A percentile compares a stretch with the other conserved stretches of the same genome.
Conservation (phyloP, 2,888 invertebrate species). For the Chorisops tibialis region DNA sequence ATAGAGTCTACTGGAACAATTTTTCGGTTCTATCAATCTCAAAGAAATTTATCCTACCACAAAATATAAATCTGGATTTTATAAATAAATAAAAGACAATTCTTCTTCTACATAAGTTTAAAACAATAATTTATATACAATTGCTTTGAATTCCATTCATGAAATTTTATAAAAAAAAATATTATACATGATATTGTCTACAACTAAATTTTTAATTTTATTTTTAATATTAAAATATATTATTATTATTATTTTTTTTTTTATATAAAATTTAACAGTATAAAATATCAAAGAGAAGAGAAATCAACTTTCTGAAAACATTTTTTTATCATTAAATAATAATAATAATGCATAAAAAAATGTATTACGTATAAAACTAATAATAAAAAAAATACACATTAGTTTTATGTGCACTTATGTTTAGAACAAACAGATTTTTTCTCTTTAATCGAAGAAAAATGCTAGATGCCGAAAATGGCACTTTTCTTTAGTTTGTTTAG, state of each 20-base stretch:
- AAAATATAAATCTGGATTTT: no score
- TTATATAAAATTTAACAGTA: not conserved
- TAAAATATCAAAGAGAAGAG: not conserved
- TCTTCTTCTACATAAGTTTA: no score
- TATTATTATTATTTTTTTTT: not conserved
- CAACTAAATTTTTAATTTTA: not conserved
- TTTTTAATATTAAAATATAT: not conserved
- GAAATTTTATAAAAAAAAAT: constrained; percentile 7
- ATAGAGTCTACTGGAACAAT: no score
- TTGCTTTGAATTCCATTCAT: not conserved
- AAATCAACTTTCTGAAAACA: not conserved
- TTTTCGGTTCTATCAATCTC: no score
- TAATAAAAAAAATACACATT: constrained; percentile 9
- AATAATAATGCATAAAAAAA: not conserved
- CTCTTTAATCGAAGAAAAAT: constrained; percentile 1
- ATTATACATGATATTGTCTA: constrained; percentile 8
- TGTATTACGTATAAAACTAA: not conserved
- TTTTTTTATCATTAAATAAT: constrained; percentile 1
- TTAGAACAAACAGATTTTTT: not conserved
- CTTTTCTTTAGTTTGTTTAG: not conserved
- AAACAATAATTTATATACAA: constrained; percentile 22
- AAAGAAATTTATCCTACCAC: no score
- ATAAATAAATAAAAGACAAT: no score
- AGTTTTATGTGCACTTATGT: constrained; percentile 11
- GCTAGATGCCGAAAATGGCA: constrained; percentile 25